Evolutionary conservation across 53 echinoderm and acorn worm species (phyloP), one percentile per base, ranked within the genome.

Genomic region (Antedon mediterranea): DNA sequence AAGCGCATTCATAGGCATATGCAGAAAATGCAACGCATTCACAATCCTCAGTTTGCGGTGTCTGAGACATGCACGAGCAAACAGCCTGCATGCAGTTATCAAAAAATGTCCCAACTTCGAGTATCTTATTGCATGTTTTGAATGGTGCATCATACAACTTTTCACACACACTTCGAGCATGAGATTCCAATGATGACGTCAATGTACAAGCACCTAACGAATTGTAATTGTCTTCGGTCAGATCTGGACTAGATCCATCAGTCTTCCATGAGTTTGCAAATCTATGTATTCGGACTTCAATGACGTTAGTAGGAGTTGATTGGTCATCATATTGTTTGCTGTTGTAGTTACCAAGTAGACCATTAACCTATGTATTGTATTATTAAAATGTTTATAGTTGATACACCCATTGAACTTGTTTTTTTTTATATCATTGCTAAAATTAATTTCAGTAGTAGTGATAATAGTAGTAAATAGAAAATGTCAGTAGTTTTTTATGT

Each of bases 271-370:
- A 7, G 23, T 73, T 73, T 13, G 31, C 74, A 73, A 73, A 73
- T 31, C 30, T 73, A 23, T 32, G 14, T 11, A 73, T 30, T 31
- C 31, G 32, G 2, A 73, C 23, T 28, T 73, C 74, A 42, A 30
- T 34, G 31, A 70, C 43, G 43, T 44, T 80, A 15, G 18, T 18
- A 29, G 72, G 77, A 28, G 87, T 71, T 5, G 18, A 73, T 84
- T 83, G 88, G 82, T 91, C 91, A 73, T 91, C 88, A 34, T 37
- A 73, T 33, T 83, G 86, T 9, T 72, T 78, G 79, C 78, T 79
- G 79, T 86, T 83, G 73, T 77, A 83, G 9, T 79, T 91, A 30
- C 91, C 91, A 44, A 88, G 87, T 0, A 91, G 81, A 14, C 91
- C 91, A 0, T 15, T 15, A 3, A 83, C 86, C 88, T 88, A 32